phyloP scores from a whole-genome alignment of 2,888 invertebrate genomes.

The Rhagium mordax region DNA sequence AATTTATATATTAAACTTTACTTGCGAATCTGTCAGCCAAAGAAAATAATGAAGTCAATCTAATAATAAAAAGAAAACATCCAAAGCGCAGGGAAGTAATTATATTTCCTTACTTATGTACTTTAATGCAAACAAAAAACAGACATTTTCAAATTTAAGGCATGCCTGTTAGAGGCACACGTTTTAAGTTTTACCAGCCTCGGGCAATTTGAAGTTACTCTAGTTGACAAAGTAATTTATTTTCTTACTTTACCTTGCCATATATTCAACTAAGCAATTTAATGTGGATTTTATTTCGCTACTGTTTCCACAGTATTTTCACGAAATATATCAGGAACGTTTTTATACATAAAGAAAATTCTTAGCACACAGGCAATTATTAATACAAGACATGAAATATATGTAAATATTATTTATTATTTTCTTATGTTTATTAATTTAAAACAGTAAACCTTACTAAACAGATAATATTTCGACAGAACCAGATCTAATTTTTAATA shows the following conservation, averaged over 20 bases:
- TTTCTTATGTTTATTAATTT: no score
- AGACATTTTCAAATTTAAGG: not conserved
- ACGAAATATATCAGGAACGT: not conserved
- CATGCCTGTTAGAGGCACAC: not conserved
- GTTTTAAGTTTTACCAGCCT: not conserved
- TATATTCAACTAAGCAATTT: constrained; percentile 2
- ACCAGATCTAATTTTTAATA: no score
- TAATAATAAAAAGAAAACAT: not conserved
- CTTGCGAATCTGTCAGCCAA: not conserved
- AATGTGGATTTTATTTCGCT: not conserved
- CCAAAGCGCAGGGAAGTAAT: no score
- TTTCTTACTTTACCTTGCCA: constrained; percentile 10
- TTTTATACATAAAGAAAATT: not conserved
- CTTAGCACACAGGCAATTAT: no score
- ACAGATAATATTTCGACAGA: no score
- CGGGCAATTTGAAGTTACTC: not conserved
- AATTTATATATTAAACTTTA: not conserved
- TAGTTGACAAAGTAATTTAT: constrained; percentile 7
- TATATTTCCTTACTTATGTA: not conserved
- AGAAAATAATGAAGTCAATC: not conserved
- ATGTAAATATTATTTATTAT: no score
- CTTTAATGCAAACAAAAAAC: not conserved
- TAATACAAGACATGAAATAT: no score
- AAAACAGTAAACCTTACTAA: no score
- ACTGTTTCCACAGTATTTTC: not conserved